phyloP scores from a whole-genome alignment of 2,888 invertebrate genomes.

The Rhagophthalmus giganteus region DNA sequence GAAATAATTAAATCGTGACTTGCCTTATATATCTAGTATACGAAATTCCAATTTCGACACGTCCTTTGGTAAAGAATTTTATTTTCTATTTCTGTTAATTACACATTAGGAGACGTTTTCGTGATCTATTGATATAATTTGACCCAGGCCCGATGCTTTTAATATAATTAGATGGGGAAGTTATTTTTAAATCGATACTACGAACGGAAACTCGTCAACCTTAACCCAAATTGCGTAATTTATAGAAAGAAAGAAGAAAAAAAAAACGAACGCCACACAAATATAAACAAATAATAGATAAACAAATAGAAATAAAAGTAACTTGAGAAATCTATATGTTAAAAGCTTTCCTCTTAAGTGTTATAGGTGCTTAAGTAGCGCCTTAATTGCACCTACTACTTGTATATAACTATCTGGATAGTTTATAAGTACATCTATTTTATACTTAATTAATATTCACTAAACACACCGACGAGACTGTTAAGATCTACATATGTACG shows the following conservation, averaged over 20 bases:
- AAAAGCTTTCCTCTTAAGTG: constrained; percentile 30
- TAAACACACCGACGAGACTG: constrained; percentile 13
- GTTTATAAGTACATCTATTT: constrained; percentile 24
- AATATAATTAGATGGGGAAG: constrained; percentile 15
- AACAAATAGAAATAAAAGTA: constrained; percentile 22
- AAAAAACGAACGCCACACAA: constrained; percentile 17
- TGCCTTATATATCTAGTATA: too few relatives aligned
- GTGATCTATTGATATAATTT: constrained; percentile 3
- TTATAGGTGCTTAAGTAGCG: constrained; percentile 23
- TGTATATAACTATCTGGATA: constrained; percentile 23
- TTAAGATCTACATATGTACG: constrained; percentile 20
- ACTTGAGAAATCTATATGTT: constrained; percentile 28
- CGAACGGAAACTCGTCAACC: constrained; percentile 3
- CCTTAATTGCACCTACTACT: constrained; percentile 26
- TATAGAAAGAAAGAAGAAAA: constrained; percentile 6
- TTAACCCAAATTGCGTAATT: constrained; percentile 20
- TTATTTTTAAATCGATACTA: constrained; percentile 7
- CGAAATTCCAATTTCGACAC: too few relatives aligned
- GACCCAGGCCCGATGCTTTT: not conserved
- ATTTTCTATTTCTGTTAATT: too few relatives aligned
- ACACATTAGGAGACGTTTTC: not conserved
- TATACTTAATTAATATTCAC: constrained; percentile 28
- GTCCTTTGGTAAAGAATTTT: too few relatives aligned
- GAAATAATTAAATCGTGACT: too few relatives aligned
- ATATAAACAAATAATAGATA: constrained; percentile 17